Percentiles rank a stretch among this genome's conserved stretches.
phyloP scores from a whole-genome alignment of 2,113 vertebrate genomes.

The Sturnira hondurensis region DNA sequence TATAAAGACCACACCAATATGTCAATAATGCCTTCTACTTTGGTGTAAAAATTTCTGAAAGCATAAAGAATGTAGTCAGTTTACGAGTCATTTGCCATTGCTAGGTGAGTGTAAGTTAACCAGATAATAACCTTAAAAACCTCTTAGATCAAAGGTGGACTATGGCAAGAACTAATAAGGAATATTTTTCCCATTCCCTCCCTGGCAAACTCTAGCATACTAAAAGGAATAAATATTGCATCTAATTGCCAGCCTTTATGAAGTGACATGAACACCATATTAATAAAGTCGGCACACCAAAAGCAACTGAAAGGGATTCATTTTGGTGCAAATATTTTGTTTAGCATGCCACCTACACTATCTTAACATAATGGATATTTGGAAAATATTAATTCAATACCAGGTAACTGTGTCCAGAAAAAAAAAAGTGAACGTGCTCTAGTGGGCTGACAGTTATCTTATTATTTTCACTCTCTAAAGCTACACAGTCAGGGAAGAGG shows the following conservation, averaged over 20 bases:
- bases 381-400: not conserved
- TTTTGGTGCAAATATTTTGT: not conserved
- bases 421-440: not conserved
- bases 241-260: not conserved
- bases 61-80: not conserved
- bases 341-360: not conserved
- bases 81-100: not conserved
- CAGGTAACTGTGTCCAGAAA: not conserved
- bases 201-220: not conserved
- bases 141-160: not conserved
- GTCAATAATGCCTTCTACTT: not conserved
- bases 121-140: not conserved
- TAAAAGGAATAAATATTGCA: not conserved
- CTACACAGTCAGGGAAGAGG: not conserved
- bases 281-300: not conserved
- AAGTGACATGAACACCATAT: no score
- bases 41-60: not conserved
- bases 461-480: not conserved
- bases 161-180: not conserved
- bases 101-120: not conserved
- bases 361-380: not conserved
- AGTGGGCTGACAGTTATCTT: not conserved
- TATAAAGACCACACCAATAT: not conserved
- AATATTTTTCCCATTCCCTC: rapidly evolving
- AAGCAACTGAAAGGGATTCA: not conserved